Evolutionary conservation across 2,797 vertebrate species (phyloP).

Genomic region (Eupleurogrammus muticus): DNA sequence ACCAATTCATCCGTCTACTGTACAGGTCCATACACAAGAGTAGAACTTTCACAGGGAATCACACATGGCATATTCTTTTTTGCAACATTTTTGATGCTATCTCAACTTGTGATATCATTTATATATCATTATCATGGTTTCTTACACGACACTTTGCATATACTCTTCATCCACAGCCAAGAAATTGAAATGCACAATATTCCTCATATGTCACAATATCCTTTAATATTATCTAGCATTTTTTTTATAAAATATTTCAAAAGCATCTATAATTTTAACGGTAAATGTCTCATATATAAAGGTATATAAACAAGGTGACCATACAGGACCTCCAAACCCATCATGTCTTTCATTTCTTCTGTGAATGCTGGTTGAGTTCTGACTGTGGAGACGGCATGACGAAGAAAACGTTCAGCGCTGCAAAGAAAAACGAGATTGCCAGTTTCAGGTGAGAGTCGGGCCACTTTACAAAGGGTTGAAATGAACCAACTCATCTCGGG

Average conservation of each 20-base stretch:
- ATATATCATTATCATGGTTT: not conserved
- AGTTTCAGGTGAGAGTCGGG: slow-evolving; percentile 83
- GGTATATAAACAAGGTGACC: slow-evolving; percentile 84
- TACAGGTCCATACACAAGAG: not conserved
- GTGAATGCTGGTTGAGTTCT: slow-evolving; percentile 83
- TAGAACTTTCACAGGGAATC: slow-evolving; percentile 1
- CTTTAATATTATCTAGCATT: not conserved
- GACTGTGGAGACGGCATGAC: slow-evolving; percentile 74
- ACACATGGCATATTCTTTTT: not conserved
- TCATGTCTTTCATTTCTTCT: slow-evolving; percentile 84
- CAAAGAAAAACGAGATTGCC: slow-evolving; percentile 84
- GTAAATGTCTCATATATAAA: slow-evolving; percentile 39
- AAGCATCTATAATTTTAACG: not conserved
- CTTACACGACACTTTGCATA: not conserved
- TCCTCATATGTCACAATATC: not conserved
- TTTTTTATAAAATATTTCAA: not conserved
- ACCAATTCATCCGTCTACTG: not conserved
- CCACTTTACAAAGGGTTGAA: not conserved
- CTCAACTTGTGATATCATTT: not conserved
- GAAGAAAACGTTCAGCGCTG: slow-evolving; percentile 84
- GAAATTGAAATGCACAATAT: slow-evolving; percentile 1
- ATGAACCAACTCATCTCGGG: not conserved
- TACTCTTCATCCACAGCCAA: not conserved
- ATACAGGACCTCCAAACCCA: slow-evolving; percentile 83
- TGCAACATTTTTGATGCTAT: not conserved